phyloP scores from a whole-genome alignment of 2,888 invertebrate species.

The Sipha maydis region DNA sequence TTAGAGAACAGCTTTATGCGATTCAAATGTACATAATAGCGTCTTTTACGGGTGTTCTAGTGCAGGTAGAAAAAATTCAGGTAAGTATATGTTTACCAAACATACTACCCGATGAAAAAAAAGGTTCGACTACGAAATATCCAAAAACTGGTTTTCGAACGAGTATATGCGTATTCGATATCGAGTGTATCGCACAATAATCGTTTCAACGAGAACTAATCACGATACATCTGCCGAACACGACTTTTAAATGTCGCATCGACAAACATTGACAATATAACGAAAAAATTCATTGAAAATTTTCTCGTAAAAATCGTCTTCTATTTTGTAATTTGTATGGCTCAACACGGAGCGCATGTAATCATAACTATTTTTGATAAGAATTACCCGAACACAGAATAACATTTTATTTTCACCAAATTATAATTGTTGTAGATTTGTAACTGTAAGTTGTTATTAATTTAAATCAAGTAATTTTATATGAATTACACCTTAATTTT shows the following conservation, averaged over 20 bases:
- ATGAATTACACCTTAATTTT: no score
- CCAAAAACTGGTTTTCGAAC: slow-evolving; percentile 56
- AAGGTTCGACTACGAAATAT: slow-evolving; percentile 51
- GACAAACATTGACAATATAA: no score
- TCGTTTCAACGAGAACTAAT: background rate
- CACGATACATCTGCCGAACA: background rate
- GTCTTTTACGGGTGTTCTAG: slow-evolving; percentile 1
- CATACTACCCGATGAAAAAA: slow-evolving; percentile 29
- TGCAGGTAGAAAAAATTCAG: slow-evolving; percentile 35
- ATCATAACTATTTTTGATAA: no score
- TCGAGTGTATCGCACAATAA: background rate
- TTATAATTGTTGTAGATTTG: no score
- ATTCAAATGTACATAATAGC: slow-evolving; percentile 10
- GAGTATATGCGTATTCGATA: slow-evolving; percentile 17
- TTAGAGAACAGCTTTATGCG: background rate
- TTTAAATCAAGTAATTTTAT: no score
- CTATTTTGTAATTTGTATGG: no score
- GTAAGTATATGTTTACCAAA: background rate
- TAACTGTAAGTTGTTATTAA: no score
- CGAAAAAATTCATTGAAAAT: no score
- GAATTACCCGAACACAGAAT: no score
- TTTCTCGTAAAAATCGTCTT: no score
- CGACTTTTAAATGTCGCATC: background rate
- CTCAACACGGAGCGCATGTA: no score
- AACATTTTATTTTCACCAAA: no score